Percentiles rank a stretch among this genome's conserved stretches.
These are phyloP conservation scores for Argopecten irradians DNA, from an alignment of 1,140 invertebrate genomes.

Conservation along the genomic window DNA sequence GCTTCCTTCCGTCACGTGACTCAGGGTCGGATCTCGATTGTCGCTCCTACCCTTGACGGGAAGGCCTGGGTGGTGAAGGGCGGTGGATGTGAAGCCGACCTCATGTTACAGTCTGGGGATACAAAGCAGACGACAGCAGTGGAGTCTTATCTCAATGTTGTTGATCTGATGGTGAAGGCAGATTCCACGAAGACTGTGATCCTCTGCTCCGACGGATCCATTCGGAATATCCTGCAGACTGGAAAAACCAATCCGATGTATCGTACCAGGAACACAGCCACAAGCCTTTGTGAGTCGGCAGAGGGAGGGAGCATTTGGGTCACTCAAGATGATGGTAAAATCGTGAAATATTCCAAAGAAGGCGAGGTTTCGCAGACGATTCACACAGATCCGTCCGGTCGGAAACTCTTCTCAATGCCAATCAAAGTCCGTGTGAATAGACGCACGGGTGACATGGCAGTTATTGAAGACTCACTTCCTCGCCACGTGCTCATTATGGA, in stretches of 20 bases:
- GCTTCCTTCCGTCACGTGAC: conserved; percentile 5
- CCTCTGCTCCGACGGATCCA: neutral
- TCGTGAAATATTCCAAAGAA: neutral
- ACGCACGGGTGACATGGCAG: neutral
- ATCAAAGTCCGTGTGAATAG: neutral
- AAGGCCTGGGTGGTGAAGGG: neutral
- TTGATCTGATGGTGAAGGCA: neutral
- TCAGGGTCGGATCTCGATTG: neutral
- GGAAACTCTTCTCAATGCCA: neutral
- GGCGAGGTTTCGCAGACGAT: neutral
- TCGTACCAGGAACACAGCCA: neutral
- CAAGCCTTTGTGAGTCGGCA: neutral
- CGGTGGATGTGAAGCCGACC: neutral
- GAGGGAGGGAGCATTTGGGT: neutral
- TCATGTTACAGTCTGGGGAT: neutral
- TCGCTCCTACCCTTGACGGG: conserved; percentile 1
- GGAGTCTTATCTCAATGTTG: neutral
- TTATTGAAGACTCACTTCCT: neutral
- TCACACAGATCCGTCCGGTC: neutral
- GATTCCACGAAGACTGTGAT: neutral
- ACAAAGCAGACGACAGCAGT: neutral
- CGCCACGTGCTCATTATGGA: neutral
- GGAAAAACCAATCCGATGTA: neutral
- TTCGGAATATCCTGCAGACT: neutral
- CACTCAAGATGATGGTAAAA: neutral